Conservation (phyloP, 2,888 invertebrate genomes). For the Microctonus hyperodae region DNA sequence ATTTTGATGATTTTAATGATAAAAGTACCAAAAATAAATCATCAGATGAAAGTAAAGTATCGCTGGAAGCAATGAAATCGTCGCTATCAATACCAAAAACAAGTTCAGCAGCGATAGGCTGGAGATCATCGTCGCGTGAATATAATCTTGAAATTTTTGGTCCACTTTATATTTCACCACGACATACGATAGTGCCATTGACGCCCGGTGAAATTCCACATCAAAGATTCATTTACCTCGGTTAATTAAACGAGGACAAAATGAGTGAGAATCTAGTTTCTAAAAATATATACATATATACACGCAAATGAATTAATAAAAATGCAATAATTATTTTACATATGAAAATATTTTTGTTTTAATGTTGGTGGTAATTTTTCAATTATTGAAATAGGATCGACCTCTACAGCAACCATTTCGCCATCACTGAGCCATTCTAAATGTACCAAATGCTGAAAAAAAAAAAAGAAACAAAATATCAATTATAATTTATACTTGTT, state of each 20-base stretch:
- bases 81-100: constrained; percentile 51
- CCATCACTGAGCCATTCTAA: constrained; percentile 73
- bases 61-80: constrained; percentile 44
- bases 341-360: constrained; percentile 63
- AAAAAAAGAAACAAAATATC: constrained; percentile 8
- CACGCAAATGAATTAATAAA: constrained; percentile 29
- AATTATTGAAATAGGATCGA: constrained; percentile 74
- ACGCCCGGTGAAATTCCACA: constrained; percentile 41
- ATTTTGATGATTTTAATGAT: constrained; percentile 41
- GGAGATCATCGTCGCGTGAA: constrained; percentile 60
- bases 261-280: no score
- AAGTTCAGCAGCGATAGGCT: constrained; percentile 62
- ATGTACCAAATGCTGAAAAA: constrained; percentile 76
- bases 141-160: constrained; percentile 63
- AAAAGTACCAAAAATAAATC: constrained; percentile 39
- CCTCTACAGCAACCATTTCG: constrained; percentile 80
- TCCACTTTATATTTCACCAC: constrained; percentile 62
- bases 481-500: neutral
- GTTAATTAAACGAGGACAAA: no score
- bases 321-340: constrained; percentile 13
- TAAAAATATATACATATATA: no score
- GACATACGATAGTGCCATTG: constrained; percentile 55
- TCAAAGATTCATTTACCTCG: constrained; percentile 53
- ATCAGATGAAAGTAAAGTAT: constrained; percentile 37
- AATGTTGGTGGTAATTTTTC: constrained; percentile 77